Base-by-base conservation (phyloP, 2,797 vertebrate species). In the Podarcis siculus region DNA sequence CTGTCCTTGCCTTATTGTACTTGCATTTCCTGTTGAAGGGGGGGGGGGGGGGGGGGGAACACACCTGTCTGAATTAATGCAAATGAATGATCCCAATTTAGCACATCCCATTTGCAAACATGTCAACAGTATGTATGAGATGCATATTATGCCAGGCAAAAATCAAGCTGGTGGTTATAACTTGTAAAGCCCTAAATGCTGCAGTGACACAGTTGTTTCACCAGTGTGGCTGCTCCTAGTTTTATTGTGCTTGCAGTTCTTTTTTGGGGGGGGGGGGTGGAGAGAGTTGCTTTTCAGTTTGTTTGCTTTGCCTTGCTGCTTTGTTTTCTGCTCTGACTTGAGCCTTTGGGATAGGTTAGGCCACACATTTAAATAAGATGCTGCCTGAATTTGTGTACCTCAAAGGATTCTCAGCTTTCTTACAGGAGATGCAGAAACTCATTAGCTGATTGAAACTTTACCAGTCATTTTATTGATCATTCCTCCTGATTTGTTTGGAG, bases 11-110 rank as follows among this genome's bases (percentile, higher is more conserved):
- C 82, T 55, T 32, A 21, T 17, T 19, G 12, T 42, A 79, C 55
- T 32, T n/a, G 27, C 25, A 61, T 88, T 71, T 10, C 45, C 21
- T 71, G 49, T 37, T 64, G 37, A 78, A 21, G n/a, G 77, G 81
- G 12, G n/a, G 77, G 81, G 9, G 32, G 81, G 3, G 32, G 19
- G n/a, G 17, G 61, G 39, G 45, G 25, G 37, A 30, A 82, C 8
- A 35, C 79, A 82, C 58, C 86, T 88, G 80, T 45, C 55, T 72
- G 49, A 39, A 84, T 88, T 32, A 72, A 84, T 32, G 82, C 82
- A 88, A 79, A 88, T n/a, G 13, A 79, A 49, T 30, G 25, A 39
- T 72, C 87, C 76, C n/a, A 58, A 79, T 84, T 84, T 84, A 84
- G 87, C 49, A 73, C 49, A 79, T 79, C 32, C 39, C 2, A 72